phyloP scores from a whole-genome alignment of 2,113 vertebrate genomes.

The Hypocryptadius cinnamomeus region DNA sequence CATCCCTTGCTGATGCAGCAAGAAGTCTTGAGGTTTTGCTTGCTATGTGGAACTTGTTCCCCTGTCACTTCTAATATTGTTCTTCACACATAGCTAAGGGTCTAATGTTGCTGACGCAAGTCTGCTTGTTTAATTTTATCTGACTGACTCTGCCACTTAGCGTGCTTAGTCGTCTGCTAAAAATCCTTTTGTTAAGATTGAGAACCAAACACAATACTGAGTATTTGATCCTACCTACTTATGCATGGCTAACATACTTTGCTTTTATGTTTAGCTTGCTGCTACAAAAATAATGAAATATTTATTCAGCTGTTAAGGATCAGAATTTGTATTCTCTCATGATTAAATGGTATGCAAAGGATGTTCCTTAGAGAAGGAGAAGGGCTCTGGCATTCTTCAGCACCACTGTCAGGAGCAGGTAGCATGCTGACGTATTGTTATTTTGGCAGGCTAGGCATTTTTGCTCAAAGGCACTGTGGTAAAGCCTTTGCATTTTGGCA shows the following conservation, averaged over 20 bases:
- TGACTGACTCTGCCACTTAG: not conserved
- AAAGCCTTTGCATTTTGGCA: not conserved
- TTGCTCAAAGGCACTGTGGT: not conserved
- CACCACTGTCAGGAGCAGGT: not conserved
- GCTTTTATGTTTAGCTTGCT: slow-evolving; percentile 5
- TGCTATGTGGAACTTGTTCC: not conserved
- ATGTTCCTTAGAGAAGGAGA: not conserved
- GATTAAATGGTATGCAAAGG: not conserved
- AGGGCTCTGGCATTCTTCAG: not conserved
- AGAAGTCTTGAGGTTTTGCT: not conserved
- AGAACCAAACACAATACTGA: not conserved
- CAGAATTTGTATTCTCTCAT: not conserved
- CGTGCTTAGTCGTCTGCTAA: slow-evolving; percentile 35
- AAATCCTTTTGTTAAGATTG: slow-evolving; percentile 19
- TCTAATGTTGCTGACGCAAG: not conserved
- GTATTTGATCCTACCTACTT: slow-evolving; percentile 27
- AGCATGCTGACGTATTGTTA: not conserved
- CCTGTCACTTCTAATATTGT: not conserved
- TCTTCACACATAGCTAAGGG: not conserved
- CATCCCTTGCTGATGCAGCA: not conserved
- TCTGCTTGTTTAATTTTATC: slow-evolving; percentile 11
- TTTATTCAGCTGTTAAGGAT: slow-evolving; percentile 34
- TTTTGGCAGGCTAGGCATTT: not conserved
- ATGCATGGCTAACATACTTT: not conserved
- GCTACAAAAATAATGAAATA: slow-evolving; percentile 4